phyloP scores from a whole-genome alignment of 1,140 invertebrate species.

The Spodoptera frugiperda region DNA sequence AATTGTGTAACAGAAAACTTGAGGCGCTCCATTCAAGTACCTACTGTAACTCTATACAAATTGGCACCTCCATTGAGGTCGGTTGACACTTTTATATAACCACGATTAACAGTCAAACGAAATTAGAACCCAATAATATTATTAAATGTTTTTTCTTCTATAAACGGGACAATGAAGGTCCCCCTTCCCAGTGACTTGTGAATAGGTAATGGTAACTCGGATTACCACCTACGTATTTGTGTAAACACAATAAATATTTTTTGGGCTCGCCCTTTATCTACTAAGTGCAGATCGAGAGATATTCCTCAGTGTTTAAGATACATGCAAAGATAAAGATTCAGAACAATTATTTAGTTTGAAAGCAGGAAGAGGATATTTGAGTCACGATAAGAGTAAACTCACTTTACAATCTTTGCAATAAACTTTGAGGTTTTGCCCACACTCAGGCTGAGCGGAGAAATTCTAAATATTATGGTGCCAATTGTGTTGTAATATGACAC shows the following conservation, averaged over 20 bases:
- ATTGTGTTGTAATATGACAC: not conserved
- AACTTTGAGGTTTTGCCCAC: not conserved
- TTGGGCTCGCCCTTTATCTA: conserved; percentile 66
- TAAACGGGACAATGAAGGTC: conserved; percentile 58
- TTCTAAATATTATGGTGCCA: not conserved
- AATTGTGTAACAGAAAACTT: conserved; percentile 67
- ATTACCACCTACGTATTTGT: conserved; percentile 83
- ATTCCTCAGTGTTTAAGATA: conserved; percentile 61
- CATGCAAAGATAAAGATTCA: conserved; percentile 53
- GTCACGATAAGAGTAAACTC: conserved; percentile 38
- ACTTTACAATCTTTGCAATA: conserved; percentile 3
- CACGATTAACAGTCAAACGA: conserved; percentile 79
- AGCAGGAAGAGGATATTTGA: conserved; percentile 56
- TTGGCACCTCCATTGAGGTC: conserved; percentile 70
- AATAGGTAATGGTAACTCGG: conserved; percentile 66
- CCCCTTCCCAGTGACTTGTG: conserved; percentile 66
- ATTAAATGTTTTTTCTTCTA: conserved; percentile 68
- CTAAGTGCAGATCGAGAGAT: conserved; percentile 65
- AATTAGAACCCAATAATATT: conserved; percentile 85
- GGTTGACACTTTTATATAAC: conserved; percentile 78
- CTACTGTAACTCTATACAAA: conserved; percentile 71
- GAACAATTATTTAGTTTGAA: conserved; percentile 33
- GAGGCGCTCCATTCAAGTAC: conserved; percentile 59
- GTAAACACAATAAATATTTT: conserved; percentile 84
- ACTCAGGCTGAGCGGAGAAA: not conserved